Evolutionary conservation across 2,113 vertebrate species (phyloP).

Genomic region (Percina caprodes): DNA sequence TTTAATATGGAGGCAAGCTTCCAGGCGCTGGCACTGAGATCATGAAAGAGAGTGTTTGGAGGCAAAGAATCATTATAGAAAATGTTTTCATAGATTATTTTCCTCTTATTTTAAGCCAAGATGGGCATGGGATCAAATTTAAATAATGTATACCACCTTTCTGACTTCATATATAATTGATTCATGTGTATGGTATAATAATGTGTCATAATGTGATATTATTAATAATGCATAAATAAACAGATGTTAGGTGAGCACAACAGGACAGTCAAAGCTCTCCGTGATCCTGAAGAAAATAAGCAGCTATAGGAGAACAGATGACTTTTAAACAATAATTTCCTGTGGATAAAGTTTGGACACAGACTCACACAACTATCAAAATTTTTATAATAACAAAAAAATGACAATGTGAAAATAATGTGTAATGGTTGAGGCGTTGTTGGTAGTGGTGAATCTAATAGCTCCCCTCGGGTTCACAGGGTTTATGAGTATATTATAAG

Average conservation of each 20-base stretch:
- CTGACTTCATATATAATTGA: not conserved
- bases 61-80: not conserved
- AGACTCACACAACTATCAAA: too few species aligned
- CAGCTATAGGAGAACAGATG: not conserved
- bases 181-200: not conserved
- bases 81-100: not conserved
- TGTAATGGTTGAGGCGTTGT: not conserved
- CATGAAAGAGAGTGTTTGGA: not conserved
- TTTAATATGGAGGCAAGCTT: conserved; percentile 26
- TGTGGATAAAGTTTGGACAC: not conserved
- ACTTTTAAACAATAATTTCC: not conserved
- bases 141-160: not conserved
- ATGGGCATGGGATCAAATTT: not conserved
- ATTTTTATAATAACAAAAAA: not conserved
- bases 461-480: not conserved
- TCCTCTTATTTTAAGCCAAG: not conserved
- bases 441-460: not conserved
- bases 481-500: not conserved
- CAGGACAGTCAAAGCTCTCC: not conserved
- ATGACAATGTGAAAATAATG: not conserved
- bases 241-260: not conserved
- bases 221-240: conserved; percentile 18
- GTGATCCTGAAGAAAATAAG: not conserved
- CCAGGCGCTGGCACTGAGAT: conserved; percentile 5
- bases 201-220: not conserved